Conservation (phyloP, 1,140 invertebrate species). For the Heliconius hewitsoni region DNA sequence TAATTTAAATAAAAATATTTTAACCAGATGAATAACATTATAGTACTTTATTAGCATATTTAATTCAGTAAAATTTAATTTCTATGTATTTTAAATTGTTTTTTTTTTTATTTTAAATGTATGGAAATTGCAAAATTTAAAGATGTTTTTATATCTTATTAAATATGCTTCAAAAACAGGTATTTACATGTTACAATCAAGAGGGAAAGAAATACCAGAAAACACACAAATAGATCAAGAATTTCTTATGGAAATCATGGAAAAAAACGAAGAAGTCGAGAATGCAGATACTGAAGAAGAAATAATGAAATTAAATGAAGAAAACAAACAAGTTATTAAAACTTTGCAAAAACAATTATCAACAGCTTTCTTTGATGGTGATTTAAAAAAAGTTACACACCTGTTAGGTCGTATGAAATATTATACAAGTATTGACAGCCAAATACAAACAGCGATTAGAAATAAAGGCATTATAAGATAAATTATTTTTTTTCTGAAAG, state of each 20-base stretch:
- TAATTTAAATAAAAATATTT: too few species aligned
- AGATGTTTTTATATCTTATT: background rate
- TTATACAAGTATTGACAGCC: slow-evolving; percentile 88
- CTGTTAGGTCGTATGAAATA: slow-evolving; percentile 90
- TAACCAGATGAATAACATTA: too few species aligned
- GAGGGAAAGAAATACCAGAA: slow-evolving; percentile 86
- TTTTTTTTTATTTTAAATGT: background rate
- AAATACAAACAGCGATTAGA: slow-evolving; percentile 87
- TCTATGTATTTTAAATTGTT: too few species aligned
- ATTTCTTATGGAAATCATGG: slow-evolving; percentile 94
- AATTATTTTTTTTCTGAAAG: slow-evolving; percentile 9
- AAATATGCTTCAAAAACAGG: slow-evolving; percentile 45
- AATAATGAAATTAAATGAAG: slow-evolving; percentile 83
- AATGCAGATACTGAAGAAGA: slow-evolving; percentile 83
- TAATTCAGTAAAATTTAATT: too few species aligned
- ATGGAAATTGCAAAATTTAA: too few species aligned
- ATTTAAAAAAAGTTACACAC: slow-evolving; percentile 83
- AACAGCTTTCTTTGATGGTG: slow-evolving; percentile 83
- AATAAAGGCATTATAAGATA: slow-evolving; percentile 86
- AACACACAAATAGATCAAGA: slow-evolving; percentile 85
- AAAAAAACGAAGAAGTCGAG: slow-evolving; percentile 92
- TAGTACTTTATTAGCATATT: too few species aligned
- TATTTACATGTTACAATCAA: slow-evolving; percentile 86
- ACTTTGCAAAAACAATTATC: slow-evolving; percentile 82
- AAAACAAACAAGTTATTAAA: slow-evolving; percentile 83